A percentile compares a stretch with the other conserved stretches of the same genome.
Evolutionary conservation across 2,888 invertebrate species (phyloP).

Genomic region (Lucinisca nassula): DNA sequence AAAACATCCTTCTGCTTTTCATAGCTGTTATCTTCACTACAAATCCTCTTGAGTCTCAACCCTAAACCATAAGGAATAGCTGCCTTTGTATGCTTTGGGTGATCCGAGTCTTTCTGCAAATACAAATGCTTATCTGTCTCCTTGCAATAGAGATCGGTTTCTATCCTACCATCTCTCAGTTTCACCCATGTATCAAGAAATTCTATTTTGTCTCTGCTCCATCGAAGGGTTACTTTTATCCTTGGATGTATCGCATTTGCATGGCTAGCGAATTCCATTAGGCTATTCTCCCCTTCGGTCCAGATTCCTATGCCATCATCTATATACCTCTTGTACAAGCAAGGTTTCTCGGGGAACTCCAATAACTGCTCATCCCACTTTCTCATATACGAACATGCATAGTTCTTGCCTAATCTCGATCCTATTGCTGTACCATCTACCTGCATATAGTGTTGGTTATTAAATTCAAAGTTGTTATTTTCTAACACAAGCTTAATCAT

Average conservation of each 20-base stretch:
- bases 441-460: too few relatives aligned
- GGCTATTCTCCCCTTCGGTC: background rate
- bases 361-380: constrained; percentile 25
- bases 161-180: constrained; percentile 2
- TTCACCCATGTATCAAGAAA: background rate
- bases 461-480: constrained; percentile 28
- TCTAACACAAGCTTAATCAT: constrained; percentile 38
- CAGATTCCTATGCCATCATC: constrained; percentile 8
- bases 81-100: background rate
- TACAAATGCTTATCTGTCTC: constrained; percentile 2
- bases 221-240: background rate
- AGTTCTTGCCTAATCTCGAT: constrained; percentile 30
- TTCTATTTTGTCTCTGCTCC: background rate
- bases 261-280: background rate
- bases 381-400: constrained; percentile 39
- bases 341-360: background rate
- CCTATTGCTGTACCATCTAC: constrained; percentile 28
- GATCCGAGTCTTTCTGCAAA: background rate
- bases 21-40: background rate
- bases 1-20: background rate
- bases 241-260: background rate
- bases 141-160: background rate
- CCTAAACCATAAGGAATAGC: background rate
- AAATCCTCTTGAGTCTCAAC: background rate
- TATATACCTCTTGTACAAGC: background rate